Evolutionary conservation across 2,888 invertebrate species (phyloP).

Genomic region (Apantesis nais): DNA sequence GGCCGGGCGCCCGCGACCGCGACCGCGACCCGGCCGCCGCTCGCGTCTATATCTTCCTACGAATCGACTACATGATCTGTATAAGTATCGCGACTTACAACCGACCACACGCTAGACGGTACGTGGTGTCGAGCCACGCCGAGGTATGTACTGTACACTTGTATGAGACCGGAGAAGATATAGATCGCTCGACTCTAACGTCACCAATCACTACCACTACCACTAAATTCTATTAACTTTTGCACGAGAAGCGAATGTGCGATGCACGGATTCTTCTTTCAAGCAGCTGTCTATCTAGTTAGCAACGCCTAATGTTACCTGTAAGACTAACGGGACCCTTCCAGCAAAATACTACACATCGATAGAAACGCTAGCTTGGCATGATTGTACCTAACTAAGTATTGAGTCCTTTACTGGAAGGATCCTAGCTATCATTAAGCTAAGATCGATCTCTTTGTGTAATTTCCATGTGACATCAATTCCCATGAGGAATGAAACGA

Average conservation of each 20-base stretch:
- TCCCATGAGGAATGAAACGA: slow-evolving; percentile 85
- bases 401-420: slow-evolving; percentile 70
- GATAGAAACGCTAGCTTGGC: slow-evolving; percentile 6
- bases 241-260: slow-evolving; percentile 86
- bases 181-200: slow-evolving; percentile 78
- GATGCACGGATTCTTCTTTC: slow-evolving; percentile 84
- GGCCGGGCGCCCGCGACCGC: slow-evolving; percentile 65
- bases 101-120: slow-evolving; percentile 54
- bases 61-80: slow-evolving; percentile 47
- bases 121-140: slow-evolving; percentile 50
- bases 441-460: slow-evolving; percentile 76
- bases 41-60: slow-evolving; percentile 81
- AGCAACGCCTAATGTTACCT: slow-evolving; percentile 83
- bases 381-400: slow-evolving; percentile 6
- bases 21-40: slow-evolving; percentile 72
- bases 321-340: slow-evolving; percentile 75
- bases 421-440: slow-evolving; percentile 72
- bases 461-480: slow-evolving; percentile 74
- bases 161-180: slow-evolving; percentile 70
- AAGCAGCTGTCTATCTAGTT: slow-evolving; percentile 85
- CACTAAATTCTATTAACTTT: slow-evolving; percentile 78
- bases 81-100: slow-evolving; percentile 51
- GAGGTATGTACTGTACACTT: slow-evolving; percentile 60
- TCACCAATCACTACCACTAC: slow-evolving; percentile 80
- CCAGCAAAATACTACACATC: slow-evolving; percentile 53